A percentile compares a stretch with the other conserved stretches of the same genome.
phyloP scores from a whole-genome alignment of 2,888 invertebrate genomes.

The Hololepta plana region DNA sequence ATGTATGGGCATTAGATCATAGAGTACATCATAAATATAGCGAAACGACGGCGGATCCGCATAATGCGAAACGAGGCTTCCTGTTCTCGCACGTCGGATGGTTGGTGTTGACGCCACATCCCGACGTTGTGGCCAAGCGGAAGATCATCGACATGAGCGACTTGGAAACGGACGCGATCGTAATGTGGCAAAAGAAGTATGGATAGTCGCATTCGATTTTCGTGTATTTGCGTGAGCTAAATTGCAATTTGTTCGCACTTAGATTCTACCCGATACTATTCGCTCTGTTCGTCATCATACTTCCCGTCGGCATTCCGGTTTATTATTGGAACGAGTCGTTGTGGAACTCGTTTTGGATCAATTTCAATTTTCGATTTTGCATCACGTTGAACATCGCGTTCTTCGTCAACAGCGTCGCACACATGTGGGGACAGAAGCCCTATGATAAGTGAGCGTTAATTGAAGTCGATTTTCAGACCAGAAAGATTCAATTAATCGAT shows the following conservation, averaged over 20 bases:
- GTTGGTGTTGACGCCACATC: constrained; percentile 73
- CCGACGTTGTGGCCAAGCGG: constrained; percentile 51
- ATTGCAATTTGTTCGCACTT: too few species aligned
- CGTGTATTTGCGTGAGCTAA: background rate
- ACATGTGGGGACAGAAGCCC: constrained; percentile 80
- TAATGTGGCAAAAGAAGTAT: constrained; percentile 58
- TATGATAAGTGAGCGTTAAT: constrained; percentile 55
- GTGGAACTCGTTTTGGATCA: constrained; percentile 65
- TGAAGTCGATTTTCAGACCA: constrained; percentile 3
- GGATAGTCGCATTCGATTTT: constrained; percentile 14
- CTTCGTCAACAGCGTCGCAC: constrained; percentile 86
- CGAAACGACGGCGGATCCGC: constrained; percentile 79
- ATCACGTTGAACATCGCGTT: constrained; percentile 80
- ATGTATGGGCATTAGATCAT: constrained; percentile 73
- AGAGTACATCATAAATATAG: constrained; percentile 81
- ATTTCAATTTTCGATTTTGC: constrained; percentile 68
- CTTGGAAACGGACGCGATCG: constrained; percentile 51
- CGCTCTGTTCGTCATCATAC: constrained; percentile 48
- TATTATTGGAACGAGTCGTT: constrained; percentile 70
- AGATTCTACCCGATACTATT: constrained; percentile 57
- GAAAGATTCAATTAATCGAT: background rate
- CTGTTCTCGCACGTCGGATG: constrained; percentile 83
- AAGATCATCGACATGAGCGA: constrained; percentile 50
- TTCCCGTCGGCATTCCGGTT: constrained; percentile 63
- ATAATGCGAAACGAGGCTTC: constrained; percentile 62